Conservation (phyloP, 2,797 vertebrate species). For the Lemur catta region DNA sequence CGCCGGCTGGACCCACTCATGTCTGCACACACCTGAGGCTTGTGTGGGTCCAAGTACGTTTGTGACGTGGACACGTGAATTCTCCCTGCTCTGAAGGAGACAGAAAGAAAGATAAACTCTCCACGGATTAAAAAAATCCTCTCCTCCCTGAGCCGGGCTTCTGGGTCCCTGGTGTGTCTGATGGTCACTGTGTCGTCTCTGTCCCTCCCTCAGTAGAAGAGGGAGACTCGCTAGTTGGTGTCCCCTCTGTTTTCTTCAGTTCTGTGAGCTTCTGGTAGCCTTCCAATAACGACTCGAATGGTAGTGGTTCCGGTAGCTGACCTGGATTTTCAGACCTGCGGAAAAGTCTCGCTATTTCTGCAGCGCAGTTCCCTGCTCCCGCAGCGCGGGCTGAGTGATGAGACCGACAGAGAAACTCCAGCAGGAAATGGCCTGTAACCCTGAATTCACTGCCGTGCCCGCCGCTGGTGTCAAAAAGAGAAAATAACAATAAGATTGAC, state of each 20-base stretch:
- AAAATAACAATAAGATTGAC: not conserved
- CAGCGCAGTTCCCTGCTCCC: not conserved
- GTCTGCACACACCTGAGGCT: not conserved
- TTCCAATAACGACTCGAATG: too few relatives aligned
- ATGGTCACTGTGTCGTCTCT: not conserved
- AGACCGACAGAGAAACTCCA: not conserved
- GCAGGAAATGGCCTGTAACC: not conserved
- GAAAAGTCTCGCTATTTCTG: not conserved
- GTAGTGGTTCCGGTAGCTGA: too few relatives aligned
- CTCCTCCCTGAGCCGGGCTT: not conserved
- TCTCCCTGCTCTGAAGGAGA: not conserved
- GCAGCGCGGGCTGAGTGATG: not conserved
- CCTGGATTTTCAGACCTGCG: too few relatives aligned
- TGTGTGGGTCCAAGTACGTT: too few relatives aligned
- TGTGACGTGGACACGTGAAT: not conserved
- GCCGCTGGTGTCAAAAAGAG: not conserved
- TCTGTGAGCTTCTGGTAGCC: not conserved
- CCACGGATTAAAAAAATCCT: not conserved
- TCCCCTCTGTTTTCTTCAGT: not conserved
- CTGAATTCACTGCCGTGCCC: not conserved
- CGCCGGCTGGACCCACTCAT: too few relatives aligned
- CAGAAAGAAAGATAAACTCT: not conserved
- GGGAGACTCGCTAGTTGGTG: rapidly evolving
- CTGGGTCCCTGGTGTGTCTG: not conserved
- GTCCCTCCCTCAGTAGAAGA: not conserved